These are phyloP conservation scores for Heliconius sara DNA, from an alignment of 2,888 invertebrate genomes.

Conservation along the genomic window DNA sequence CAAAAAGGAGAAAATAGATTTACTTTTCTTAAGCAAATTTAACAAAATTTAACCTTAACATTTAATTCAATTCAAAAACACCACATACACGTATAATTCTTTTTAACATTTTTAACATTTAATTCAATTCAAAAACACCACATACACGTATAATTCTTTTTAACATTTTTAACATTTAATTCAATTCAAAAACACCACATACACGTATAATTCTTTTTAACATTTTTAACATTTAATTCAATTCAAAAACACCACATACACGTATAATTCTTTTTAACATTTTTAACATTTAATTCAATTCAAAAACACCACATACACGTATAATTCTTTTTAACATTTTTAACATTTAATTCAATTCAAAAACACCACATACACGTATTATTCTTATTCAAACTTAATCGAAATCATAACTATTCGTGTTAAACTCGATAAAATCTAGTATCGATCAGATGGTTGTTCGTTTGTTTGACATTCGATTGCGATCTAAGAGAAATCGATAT, in stretches of 20 bases:
- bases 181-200: background rate
- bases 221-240: too few species aligned
- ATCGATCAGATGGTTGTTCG: slow-evolving; percentile 48
- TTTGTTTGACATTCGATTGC: slow-evolving; percentile 49
- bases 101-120: too few species aligned
- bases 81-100: background rate
- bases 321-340: too few species aligned
- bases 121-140: background rate
- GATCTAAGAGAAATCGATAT: slow-evolving; percentile 52
- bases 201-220: too few species aligned
- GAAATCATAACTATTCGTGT: slow-evolving; percentile 38
- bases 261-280: too few species aligned
- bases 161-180: too few species aligned
- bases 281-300: too few species aligned
- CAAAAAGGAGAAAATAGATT: too few species aligned
- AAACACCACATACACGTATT: background rate
- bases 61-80: too few species aligned
- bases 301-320: background rate
- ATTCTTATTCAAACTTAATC: background rate
- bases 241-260: background rate
- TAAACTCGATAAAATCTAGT: slow-evolving; percentile 48
- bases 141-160: background rate
- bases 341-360: too few species aligned
- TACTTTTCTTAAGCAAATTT: too few species aligned
- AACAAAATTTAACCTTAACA: too few species aligned